phyloP scores from a whole-genome alignment of 2,888 invertebrate species.

The Miltochrista miniata region DNA sequence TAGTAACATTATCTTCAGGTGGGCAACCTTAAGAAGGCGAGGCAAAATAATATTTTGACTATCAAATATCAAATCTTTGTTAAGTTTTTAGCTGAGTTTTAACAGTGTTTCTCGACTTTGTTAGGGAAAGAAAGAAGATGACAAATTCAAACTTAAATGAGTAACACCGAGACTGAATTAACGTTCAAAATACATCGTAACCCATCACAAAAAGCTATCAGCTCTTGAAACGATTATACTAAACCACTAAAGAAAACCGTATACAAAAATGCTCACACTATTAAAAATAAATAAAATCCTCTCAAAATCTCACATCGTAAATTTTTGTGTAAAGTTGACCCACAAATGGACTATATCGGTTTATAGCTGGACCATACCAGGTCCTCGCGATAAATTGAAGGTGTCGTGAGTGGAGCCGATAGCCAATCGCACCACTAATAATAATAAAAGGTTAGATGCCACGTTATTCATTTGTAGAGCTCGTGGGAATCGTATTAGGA shows the following conservation, averaged over 20 bases:
- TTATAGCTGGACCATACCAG: conserved; percentile 36
- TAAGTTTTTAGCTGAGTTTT: no score
- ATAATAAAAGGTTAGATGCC: conserved; percentile 49
- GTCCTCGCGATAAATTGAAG: conserved; percentile 53
- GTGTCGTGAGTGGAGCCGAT: conserved; percentile 52
- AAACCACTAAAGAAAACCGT: conserved; percentile 7
- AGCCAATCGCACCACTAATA: conserved; percentile 55
- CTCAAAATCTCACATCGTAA: conserved; percentile 17
- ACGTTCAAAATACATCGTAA: no score
- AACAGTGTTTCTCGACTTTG: no score
- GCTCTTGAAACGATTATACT: conserved; percentile 13
- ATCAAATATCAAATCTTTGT: no score
- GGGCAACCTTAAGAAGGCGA: no score
- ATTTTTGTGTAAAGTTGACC: conserved; percentile 27
- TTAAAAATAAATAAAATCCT: conserved; percentile 56
- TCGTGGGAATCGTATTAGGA: conserved; percentile 49
- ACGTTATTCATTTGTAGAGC: conserved; percentile 41
- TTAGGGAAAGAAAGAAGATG: no score
- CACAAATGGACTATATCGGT: conserved; percentile 40
- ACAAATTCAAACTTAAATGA: no score
- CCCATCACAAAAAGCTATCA: conserved; percentile 4
- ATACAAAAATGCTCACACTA: conserved; percentile 45
- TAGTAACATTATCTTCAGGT: no score
- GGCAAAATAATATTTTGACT: no score
- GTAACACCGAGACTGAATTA: no score